phyloP scores from a whole-genome alignment of 2,888 invertebrate species.

The Stramonita haemastoma region DNA sequence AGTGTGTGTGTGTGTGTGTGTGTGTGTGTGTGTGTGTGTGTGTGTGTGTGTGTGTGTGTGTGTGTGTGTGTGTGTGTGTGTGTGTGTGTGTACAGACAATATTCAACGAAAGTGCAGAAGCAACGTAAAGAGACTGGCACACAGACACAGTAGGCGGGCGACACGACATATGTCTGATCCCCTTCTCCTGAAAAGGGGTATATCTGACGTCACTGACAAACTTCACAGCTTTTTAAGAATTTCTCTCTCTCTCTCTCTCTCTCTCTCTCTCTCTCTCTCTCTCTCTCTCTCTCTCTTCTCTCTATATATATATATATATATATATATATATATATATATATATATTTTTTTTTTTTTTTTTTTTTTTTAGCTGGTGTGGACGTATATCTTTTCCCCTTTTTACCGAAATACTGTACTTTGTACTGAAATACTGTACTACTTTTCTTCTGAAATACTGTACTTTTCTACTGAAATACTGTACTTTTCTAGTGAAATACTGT shows the following conservation, averaged over 20 bases:
- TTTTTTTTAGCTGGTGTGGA: not conserved
- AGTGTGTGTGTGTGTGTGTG: no score
- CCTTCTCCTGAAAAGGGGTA: not conserved
- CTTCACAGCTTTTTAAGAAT: not conserved
- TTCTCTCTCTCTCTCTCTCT: slow-evolving; percentile 18
- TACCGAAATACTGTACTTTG: not conserved
- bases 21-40: no score
- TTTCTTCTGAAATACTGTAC: no score
- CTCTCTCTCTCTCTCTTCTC: not conserved
- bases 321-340: not conserved
- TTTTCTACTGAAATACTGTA: not conserved
- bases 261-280: slow-evolving; percentile 8
- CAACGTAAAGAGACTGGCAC: no score
- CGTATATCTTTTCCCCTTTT: not conserved
- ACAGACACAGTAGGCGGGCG: no score
- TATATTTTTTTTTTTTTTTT: no score
- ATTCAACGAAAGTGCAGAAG: not conserved
- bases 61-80: not conserved
- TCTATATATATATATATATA: not conserved
- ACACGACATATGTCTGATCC: no score
- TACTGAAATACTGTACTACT: not conserved
- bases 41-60: not conserved
- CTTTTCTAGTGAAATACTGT: not conserved
- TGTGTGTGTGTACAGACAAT: not conserved
- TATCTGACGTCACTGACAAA: not conserved